A percentile compares a stretch with the other conserved stretches of the same genome.
Conservation (phyloP, 92 coral and sea anemone species). For the Muricea muricata region DNA sequence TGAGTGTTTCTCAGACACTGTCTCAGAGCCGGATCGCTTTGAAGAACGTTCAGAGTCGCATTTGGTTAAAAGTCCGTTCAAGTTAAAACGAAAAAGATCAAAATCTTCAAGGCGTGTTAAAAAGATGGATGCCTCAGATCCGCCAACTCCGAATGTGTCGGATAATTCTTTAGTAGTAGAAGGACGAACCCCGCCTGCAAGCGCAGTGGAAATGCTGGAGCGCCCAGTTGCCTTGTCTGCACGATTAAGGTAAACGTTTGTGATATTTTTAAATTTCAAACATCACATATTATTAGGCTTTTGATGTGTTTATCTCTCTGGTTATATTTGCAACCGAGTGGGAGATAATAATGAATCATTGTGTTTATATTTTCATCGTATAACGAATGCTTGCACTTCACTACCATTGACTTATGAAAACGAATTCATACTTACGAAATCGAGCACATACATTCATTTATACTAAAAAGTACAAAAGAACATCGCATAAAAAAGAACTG, state of each 20-base stretch:
- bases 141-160: background rate
- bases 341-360: no score
- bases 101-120: background rate
- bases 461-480: no score
- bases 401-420: no score
- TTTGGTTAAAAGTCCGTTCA: slow-evolving; percentile 9
- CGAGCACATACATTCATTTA: no score
- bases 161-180: background rate
- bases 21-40: slow-evolving; percentile 24
- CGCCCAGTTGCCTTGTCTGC: slow-evolving; percentile 39
- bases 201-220: slow-evolving; percentile 11
- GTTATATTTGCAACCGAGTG: no score
- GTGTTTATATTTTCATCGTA: no score
- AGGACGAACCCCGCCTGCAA: background rate
- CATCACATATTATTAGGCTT: no score
- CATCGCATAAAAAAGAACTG: no score
- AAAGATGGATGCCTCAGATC: background rate
- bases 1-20: slow-evolving; percentile 19
- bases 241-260: slow-evolving; percentile 23
- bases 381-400: no score
- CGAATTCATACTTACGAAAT: no score
- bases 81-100: background rate
- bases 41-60: background rate
- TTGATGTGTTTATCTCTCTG: no score
- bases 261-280: no score